Evolutionary conservation across 2,113 vertebrate species (phyloP).

Genomic region (Phasianus colchicus): DNA sequence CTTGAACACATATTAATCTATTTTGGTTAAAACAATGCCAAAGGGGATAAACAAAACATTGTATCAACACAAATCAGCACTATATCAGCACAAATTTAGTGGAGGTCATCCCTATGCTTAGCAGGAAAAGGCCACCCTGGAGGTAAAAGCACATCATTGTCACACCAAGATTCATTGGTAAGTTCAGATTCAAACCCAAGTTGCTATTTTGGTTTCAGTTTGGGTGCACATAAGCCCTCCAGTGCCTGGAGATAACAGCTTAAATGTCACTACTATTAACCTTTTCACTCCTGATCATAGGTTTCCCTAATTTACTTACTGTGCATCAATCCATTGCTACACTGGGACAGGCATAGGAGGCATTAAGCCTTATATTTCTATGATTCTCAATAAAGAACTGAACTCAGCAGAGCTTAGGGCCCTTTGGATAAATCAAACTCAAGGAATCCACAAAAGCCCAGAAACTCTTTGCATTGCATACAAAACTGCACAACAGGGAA

Average conservation of each 20-base stretch:
- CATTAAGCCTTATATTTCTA: neutral
- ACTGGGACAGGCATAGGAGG: neutral
- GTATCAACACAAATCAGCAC: neutral
- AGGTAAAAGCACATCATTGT: neutral
- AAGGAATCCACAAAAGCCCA: neutral
- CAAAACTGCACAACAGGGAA: neutral
- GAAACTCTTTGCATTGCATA: neutral
- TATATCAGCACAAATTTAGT: neutral
- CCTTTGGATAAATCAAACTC: neutral
- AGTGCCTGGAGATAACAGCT: neutral
- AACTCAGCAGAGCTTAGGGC: neutral
- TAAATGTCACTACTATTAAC: neutral
- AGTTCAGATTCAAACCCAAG: neutral
- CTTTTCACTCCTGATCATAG: neutral
- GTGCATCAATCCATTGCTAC: neutral
- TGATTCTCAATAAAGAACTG: neutral
- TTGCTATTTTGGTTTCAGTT: neutral
- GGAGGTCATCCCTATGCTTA: neutral
- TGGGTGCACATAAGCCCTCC: neutral
- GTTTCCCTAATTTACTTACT: neutral
- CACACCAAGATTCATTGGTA: neutral
- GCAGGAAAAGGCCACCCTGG: neutral
- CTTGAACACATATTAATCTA: neutral
- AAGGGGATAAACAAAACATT: accelerated
- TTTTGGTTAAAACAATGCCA: neutral